A percentile compares a stretch with the other conserved stretches of the same genome.
phyloP scores from a whole-genome alignment of 2,888 invertebrate species.

The Myopa testacea region DNA sequence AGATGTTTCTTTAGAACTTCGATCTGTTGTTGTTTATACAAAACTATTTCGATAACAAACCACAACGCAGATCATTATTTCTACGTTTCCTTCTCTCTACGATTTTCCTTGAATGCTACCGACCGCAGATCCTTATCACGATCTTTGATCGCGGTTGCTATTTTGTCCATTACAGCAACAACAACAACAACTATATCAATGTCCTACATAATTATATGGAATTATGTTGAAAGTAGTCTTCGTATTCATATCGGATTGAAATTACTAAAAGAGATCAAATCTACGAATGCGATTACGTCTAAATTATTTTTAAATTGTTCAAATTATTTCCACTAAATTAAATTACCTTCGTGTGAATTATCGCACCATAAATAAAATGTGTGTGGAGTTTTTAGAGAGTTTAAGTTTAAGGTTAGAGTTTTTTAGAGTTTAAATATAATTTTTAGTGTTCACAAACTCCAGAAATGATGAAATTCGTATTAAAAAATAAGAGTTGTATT shows the following conservation, averaged over 20 bases:
- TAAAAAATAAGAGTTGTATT: too few relatives aligned
- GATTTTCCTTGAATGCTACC: background rate
- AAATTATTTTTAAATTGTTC: slow-evolving; percentile 38
- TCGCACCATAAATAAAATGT: slow-evolving; percentile 22
- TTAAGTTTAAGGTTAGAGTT: too few relatives aligned
- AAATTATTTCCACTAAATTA: slow-evolving; percentile 39
- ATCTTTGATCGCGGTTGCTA: background rate
- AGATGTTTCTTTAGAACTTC: too few relatives aligned
- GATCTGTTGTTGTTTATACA: too few relatives aligned
- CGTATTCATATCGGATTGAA: background rate
- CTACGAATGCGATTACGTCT: background rate
- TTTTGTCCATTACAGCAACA: too few relatives aligned
- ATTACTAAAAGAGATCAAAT: background rate
- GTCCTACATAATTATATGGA: background rate
- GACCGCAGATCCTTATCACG: slow-evolving; percentile 6
- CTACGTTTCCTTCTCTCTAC: background rate
- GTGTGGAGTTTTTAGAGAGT: too few relatives aligned
- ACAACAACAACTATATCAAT: background rate
- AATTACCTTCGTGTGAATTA: slow-evolving; percentile 31
- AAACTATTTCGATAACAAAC: too few relatives aligned
- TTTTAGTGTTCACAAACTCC: too few relatives aligned
- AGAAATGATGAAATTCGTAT: too few relatives aligned
- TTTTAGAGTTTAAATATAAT: too few relatives aligned
- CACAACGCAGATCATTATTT: background rate
- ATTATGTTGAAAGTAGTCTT: background rate